Base-by-base conservation (phyloP, 2,797 vertebrate genomes). In the Sebastes baramenuke region DNA sequence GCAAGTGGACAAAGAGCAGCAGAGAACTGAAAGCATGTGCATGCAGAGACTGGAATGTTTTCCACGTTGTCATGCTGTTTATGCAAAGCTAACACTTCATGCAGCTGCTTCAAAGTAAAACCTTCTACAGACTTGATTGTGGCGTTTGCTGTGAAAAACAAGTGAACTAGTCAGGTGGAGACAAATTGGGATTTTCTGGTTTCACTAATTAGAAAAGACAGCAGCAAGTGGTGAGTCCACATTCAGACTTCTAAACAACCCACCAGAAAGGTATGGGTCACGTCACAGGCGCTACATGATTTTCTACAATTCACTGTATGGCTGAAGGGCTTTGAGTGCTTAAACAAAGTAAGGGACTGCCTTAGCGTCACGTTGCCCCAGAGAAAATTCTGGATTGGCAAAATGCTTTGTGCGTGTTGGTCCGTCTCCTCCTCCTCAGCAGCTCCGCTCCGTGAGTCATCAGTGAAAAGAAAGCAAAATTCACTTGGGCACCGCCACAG, bases 391-490 rank as follows among this genome's bases (percentile, higher is more conserved):
- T 59, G 72, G 81, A 80, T 67, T 62, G 69, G 68, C 18, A 24
- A 66, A 70, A 77, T 79, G 67, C 29, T 78, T 52, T 79, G 56
- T 67, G 36, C 64, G 42, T 27, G 60, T 49, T 56, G 22, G 58
- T 62, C 72, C 52, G 58, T 83, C 65, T 46, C 42, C 42, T 46
- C 42, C 59, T 74, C 84, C 49, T 78, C 64, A 77, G 56, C 42
- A 60, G 32, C 74, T 71, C 22, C 12, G 67, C 62, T 85, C 69
- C 72, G 46, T 82, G 81, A 86, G 55, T 83, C 87, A 89, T 89
- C 81, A 83, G 68, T 82, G 67, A 79, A 80, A 86, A 76, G 81
- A 82, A 89, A 85, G 68, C 34, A 71, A 90, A 84, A 90, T 81
- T 82, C 79, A 58, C 70, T 85, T 46, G 75, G 42, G 80, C 71